These are phyloP conservation scores for Zaprionus ghesquierei DNA, from an alignment of 1,140 invertebrate species.

Conservation along the genomic window DNA sequence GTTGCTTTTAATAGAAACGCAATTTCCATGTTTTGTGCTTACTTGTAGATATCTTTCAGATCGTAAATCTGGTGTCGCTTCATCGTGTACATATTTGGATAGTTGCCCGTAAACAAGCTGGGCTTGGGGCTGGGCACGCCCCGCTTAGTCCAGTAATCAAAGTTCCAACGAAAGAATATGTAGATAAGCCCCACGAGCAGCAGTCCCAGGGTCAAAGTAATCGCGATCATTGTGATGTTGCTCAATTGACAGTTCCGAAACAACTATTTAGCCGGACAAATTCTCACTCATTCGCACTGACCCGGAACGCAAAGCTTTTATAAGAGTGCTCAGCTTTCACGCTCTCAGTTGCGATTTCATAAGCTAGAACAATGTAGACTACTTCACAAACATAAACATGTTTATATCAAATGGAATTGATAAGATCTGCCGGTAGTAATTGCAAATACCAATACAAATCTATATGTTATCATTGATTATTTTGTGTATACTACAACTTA, in stretches of 20 bases:
- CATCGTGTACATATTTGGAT: slow-evolving; percentile 49
- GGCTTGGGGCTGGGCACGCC: slow-evolving; percentile 73
- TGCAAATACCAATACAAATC: neutral
- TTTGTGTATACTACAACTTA: neutral
- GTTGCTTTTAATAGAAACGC: neutral
- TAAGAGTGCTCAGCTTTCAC: neutral
- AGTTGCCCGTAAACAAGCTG: slow-evolving; percentile 62
- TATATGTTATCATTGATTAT: neutral
- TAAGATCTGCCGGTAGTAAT: neutral
- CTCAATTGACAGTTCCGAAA: neutral
- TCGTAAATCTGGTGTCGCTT: slow-evolving; percentile 59
- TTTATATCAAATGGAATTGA: neutral
- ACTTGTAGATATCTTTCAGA: slow-evolving; percentile 65
- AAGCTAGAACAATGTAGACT: too few relatives aligned
- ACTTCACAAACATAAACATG: neutral
- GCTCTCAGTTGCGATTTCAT: neutral
- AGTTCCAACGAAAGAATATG: slow-evolving; percentile 72
- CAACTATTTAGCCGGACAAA: neutral
- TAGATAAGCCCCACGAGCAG: slow-evolving; percentile 53
- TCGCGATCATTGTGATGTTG: slow-evolving; percentile 35
- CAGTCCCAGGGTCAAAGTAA: slow-evolving; percentile 44
- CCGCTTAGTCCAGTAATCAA: slow-evolving; percentile 74
- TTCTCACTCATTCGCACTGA: neutral
- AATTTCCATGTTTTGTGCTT: neutral
- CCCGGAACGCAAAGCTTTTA: neutral